phyloP scores from a whole-genome alignment of 2,888 invertebrate species.

The Orthonychiurus folsomi region DNA sequence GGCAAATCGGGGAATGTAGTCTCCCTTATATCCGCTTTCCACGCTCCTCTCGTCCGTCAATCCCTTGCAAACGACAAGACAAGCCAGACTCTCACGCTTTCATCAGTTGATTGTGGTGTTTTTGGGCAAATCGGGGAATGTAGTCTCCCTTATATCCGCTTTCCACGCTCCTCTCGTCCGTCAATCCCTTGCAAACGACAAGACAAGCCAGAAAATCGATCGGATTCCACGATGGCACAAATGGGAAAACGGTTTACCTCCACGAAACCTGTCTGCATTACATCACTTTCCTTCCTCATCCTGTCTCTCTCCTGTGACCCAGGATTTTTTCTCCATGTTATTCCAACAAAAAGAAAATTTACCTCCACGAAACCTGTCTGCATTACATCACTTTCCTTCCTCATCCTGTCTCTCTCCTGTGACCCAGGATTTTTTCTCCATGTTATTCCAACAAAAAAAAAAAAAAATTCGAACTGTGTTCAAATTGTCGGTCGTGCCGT shows the following conservation, averaged over 20 bases:
- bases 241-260: conserved; percentile 26
- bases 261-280: conserved; percentile 23
- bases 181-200: neutral
- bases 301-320: conserved; percentile 9
- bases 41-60: neutral
- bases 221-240: conserved; percentile 10
- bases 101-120: conserved; percentile 1
- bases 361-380: no score
- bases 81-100: no score
- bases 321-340: conserved; percentile 7
- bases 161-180: neutral
- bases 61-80: neutral
- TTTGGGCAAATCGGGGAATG: neutral
- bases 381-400: conserved; percentile 20
- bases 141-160: neutral
- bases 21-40: neutral
- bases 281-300: conserved; percentile 16
- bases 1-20: neutral
- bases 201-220: conserved; percentile 19
- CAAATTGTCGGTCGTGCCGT: neutral
- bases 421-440: conserved; percentile 11
- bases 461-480: neutral
- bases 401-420: conserved; percentile 1
- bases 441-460: neutral
- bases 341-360: neutral